Percentiles rank a stretch among this genome's conserved stretches.
These are phyloP conservation scores for Arctia plantaginis DNA, from an alignment of 2,888 invertebrate species.

Conservation along the genomic window DNA sequence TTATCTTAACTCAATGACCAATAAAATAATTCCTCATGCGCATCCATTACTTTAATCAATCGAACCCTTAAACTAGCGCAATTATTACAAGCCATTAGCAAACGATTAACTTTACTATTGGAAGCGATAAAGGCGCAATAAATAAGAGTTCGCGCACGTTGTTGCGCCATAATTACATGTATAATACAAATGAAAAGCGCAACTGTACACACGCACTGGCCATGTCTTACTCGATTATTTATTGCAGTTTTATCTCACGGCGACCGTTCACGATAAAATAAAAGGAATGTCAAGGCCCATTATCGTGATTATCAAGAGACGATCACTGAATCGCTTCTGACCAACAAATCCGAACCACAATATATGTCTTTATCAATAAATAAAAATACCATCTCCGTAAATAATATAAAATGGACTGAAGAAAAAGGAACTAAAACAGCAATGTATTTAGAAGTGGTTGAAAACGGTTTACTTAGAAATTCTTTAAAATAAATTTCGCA, in stretches of 20 bases:
- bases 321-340: slow-evolving; percentile 76
- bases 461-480: slow-evolving; percentile 40
- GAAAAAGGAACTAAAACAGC: slow-evolving; percentile 31
- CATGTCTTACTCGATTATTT: slow-evolving; percentile 80
- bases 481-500: slow-evolving; percentile 73
- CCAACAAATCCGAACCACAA: slow-evolving; percentile 31
- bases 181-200: slow-evolving; percentile 82
- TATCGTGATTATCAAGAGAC: slow-evolving; percentile 83
- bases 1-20: neutral
- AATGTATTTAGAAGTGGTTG: slow-evolving; percentile 44
- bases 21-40: slow-evolving; percentile 11
- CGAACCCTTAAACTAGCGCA: slow-evolving; percentile 65
- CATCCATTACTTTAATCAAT: slow-evolving; percentile 44
- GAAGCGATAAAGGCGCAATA: slow-evolving; percentile 54
- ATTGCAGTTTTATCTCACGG: slow-evolving; percentile 81
- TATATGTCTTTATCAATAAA: slow-evolving; percentile 30
- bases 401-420: neutral
- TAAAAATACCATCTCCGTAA: slow-evolving; percentile 48
- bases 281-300: slow-evolving; percentile 82
- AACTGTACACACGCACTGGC: slow-evolving; percentile 75
- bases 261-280: slow-evolving; percentile 82
- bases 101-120: slow-evolving; percentile 70
- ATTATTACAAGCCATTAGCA: slow-evolving; percentile 69
- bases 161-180: slow-evolving; percentile 77
- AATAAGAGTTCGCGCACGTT: slow-evolving; percentile 67